Base-by-base conservation (phyloP, 1,140 invertebrate genomes). In the Leguminivora glycinivorella region DNA sequence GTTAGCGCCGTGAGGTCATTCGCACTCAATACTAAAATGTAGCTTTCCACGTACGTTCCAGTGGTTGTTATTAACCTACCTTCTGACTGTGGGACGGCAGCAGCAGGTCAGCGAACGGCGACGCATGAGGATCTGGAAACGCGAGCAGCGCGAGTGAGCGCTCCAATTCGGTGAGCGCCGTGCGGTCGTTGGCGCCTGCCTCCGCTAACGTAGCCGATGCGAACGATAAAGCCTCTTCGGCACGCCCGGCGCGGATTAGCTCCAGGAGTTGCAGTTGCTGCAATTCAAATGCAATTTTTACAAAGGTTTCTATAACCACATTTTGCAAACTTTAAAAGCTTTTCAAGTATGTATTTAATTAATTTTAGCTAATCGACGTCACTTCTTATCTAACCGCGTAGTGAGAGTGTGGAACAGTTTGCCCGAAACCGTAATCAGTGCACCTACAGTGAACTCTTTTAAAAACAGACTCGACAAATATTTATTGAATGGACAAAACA, bases 191-290 rank as follows among this genome's bases (percentile, higher is more conserved):
- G 81, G 98, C 98, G 4, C 98, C 98, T 43, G 97, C 95, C 91
- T 99, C 98, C 12, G 95, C 96, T 0, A 99, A 90, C 83, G 98
- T 97, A 52, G 96, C 97, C 84, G 99, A 98, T 4, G 98, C 98
- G 92, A 98, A 99, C 60, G 96, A 94, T n/a, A 99, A 86, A 0
- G 98, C 98, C 83, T 97, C 97, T 87, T 99, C 98, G n/a, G 99
- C 95, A 72, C 97, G 95, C 12, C 97, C 97, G 47, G 95, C 93
- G 29, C 92, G 84, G 40, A 99, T 99, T 24, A 99, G 87, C 89
- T 99, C 98, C 81, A 99, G 97, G 5, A 99, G 86, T 88, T 99
- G 98, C 75, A 99, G 93, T 94, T 99, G 98, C 95, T 97, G 73
- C 17, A 75, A 68, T 63, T 38, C 40, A 25, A 17, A 73, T 67